A percentile compares a stretch with the other conserved stretches of the same genome.
phyloP scores from a whole-genome alignment of 2,888 invertebrate genomes.

The Dicranocentrus wangi region DNA sequence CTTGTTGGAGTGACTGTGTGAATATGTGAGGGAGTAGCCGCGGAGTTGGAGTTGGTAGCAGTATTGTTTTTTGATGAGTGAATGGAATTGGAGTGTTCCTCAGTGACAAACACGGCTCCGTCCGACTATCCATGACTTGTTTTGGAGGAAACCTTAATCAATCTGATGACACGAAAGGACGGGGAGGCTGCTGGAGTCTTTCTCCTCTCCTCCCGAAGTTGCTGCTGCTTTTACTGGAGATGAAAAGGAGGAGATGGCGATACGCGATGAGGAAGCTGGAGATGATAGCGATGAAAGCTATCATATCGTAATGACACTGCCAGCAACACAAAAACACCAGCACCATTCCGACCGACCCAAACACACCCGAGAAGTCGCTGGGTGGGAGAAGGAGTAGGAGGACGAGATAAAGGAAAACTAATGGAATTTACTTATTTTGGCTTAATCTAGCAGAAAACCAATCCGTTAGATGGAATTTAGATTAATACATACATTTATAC shows the following conservation, averaged over 20 bases:
- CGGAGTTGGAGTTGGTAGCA: constrained; percentile 38
- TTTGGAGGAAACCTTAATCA: constrained; percentile 45
- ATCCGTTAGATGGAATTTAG: constrained; percentile 66
- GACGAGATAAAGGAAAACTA: constrained; percentile 52
- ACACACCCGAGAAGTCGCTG: not conserved
- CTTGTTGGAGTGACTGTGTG: too few species aligned
- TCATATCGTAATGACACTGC: constrained; percentile 50
- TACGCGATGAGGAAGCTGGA: constrained; percentile 2
- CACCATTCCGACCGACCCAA: too few species aligned
- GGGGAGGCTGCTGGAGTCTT: constrained; percentile 12
- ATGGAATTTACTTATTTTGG: constrained; percentile 65
- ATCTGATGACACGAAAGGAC: constrained; percentile 38
- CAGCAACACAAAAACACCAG: constrained; percentile 56
- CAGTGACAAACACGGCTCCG: constrained; percentile 16
- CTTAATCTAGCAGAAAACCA: constrained; percentile 64
- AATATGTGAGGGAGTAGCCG: constrained; percentile 44
- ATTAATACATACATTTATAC: constrained; percentile 53
- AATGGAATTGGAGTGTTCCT: constrained; percentile 41
- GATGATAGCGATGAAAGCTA: constrained; percentile 47
- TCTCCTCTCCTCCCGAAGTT: too few species aligned
- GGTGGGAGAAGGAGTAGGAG: constrained; percentile 17
- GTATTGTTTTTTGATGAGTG: constrained; percentile 50
- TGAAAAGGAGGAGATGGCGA: constrained; percentile 32
- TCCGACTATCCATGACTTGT: not conserved
- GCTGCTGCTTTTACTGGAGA: constrained; percentile 31